Conservation (phyloP, 2,113 vertebrate species). For the Rhagologus leucostigma region DNA sequence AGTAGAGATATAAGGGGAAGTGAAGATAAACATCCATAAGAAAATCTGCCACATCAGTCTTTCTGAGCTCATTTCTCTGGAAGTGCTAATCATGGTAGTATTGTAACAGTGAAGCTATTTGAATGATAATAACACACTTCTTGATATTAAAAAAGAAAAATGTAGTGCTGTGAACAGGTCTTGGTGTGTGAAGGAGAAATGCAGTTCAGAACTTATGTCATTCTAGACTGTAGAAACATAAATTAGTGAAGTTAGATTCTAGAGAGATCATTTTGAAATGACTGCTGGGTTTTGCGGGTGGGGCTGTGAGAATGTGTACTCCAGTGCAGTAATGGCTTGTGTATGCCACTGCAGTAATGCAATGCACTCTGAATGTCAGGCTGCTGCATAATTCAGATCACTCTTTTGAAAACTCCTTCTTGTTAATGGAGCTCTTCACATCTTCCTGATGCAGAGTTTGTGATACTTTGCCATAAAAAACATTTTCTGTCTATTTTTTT, state of each 20-base stretch:
- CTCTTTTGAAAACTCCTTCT: not conserved
- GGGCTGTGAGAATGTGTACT: not conserved
- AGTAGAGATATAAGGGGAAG: not conserved
- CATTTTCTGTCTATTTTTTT: not conserved
- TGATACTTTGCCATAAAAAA: not conserved
- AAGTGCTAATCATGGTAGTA: not conserved
- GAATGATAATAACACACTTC: not conserved
- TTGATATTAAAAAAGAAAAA: not conserved
- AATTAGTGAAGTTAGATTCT: not conserved
- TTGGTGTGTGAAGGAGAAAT: not conserved
- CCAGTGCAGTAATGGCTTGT: not conserved
- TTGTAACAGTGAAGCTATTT: not conserved
- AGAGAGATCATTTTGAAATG: not conserved
- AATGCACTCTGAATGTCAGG: not conserved
- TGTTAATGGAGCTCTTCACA: not conserved
- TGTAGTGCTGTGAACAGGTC: not conserved
- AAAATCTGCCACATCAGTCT: not conserved
- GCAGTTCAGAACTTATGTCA: not conserved
- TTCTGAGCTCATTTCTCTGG: not conserved
- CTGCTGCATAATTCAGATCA: not conserved
- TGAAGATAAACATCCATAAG: not conserved
- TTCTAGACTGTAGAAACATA: not conserved
- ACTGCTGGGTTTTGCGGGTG: not conserved
- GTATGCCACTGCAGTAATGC: not conserved
- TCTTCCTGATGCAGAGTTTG: not conserved